Evolutionary conservation across 2,888 invertebrate species (phyloP), one percentile per base, ranked within the genome.

Genomic region (Drosophila macrospina): DNA sequence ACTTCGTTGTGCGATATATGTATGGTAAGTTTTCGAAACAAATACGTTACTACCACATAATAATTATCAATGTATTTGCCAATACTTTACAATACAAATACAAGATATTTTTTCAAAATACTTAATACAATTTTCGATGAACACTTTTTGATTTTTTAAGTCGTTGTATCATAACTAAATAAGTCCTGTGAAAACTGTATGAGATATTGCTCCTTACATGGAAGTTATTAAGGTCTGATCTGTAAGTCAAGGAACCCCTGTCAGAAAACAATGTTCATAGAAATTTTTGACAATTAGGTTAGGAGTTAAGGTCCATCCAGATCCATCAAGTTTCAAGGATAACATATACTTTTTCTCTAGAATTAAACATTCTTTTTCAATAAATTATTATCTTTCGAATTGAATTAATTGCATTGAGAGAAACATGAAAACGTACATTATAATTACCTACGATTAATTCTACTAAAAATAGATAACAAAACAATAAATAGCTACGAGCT

Each of bases 1-100:
- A 94, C 90, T 97, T 96, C 92, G 95, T 96, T 90, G 96, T 96
- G 82, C 94, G 95, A 91, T 96, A 95, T 92, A 94, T 96, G 87
- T 97, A 96, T 91, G 96, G 96, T 96, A 93, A 95, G 92, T 91
- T 65, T 16, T 39, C 1, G 0, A 37, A 44, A 45, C 26, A 16
- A 20, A 24, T 7, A 8, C 20, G 11, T 52, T 28, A 42, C 20
- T 59, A 26, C 11, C n/a, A 6, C n/a, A 41, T 24, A 20, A n/a
- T 11, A 24, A 24, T 24, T 20, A 41, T 20, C 5, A 41, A 41
- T 6, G 20, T 20, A 41, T 20, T 20, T 20, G 5, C 5, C 2
- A 10, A 39, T 6, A 36, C n/a, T n/a, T 36, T 10, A 50, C 24
- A 34, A 34, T 13, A 36, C 13, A 16, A 16, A 16, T 15, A 4